phyloP scores from a whole-genome alignment of 2,113 vertebrate genomes.

The Coptodon bakossiorum region DNA sequence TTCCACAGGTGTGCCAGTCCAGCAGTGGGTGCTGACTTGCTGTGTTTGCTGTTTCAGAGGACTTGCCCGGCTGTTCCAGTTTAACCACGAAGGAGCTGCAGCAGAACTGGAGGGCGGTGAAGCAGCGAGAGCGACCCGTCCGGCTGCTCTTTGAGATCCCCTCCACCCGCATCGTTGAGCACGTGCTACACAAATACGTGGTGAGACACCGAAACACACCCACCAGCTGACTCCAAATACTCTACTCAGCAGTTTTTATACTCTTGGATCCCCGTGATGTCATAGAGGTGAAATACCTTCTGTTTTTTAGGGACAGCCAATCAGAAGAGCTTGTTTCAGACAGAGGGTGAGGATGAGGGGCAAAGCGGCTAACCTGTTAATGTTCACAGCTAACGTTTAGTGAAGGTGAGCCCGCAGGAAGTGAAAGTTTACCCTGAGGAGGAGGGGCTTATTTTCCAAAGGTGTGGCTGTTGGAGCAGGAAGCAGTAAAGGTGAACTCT shows the following conservation, averaged over 20 bases:
- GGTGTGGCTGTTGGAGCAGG: background rate
- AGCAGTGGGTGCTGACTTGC: background rate
- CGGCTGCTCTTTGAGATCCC: conserved; percentile 86
- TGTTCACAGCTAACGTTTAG: background rate
- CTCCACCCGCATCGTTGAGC: conserved; percentile 72
- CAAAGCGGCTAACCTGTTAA: rapidly evolving
- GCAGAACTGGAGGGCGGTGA: conserved; percentile 79
- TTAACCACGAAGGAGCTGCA: conserved; percentile 91
- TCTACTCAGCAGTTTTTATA: background rate
- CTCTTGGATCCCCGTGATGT: background rate
- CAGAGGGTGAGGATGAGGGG: background rate
- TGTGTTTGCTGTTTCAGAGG: background rate
- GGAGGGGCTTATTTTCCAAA: background rate
- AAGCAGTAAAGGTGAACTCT: background rate
- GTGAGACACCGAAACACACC: conserved; percentile 59
- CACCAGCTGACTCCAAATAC: background rate
- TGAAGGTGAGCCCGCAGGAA: background rate
- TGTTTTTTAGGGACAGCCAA: background rate
- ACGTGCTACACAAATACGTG: conserved; percentile 79
- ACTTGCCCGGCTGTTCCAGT: conserved; percentile 55
- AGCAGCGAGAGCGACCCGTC: conserved; percentile 65
- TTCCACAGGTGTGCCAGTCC: background rate
- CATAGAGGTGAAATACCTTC: background rate
- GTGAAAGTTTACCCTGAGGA: background rate
- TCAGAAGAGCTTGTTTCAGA: background rate